Evolutionary conservation across 2,113 vertebrate species (phyloP).

Genomic region (Ascaphus truei): DNA sequence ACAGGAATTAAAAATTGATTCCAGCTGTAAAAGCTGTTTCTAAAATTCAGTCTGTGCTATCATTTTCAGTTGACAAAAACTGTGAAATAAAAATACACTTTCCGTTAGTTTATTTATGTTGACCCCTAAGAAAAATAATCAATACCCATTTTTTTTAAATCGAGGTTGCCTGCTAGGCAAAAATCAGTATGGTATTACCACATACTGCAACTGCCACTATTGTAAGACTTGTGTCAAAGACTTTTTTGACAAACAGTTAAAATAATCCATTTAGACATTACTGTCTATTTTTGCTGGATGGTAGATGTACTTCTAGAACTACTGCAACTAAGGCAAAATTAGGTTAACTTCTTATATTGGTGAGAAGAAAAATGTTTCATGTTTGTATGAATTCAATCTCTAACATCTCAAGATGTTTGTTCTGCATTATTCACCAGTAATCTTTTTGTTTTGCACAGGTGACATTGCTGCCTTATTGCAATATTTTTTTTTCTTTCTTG

Average conservation of each 20-base stretch:
- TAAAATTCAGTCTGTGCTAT: neutral
- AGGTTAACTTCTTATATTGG: neutral
- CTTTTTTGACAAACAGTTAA: constrained; percentile 4
- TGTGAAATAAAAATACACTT: neutral
- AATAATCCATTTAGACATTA: neutral
- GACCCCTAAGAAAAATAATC: constrained; percentile 15
- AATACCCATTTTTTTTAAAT: neutral
- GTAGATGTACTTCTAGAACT: constrained; percentile 8
- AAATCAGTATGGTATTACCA: neutral
- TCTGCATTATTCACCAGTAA: too few species aligned
- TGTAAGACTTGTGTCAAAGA: neutral
- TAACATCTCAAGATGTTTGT: too few species aligned
- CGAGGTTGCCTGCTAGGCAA: neutral
- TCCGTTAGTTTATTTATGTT: neutral
- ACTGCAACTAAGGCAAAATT: constrained; percentile 13
- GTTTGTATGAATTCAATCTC: too few species aligned
- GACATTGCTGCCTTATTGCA: too few species aligned
- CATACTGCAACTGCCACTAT: neutral
- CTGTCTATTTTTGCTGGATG: neutral
- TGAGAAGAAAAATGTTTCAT: too few species aligned
- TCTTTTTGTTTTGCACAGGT: too few species aligned
- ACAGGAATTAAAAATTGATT: too few species aligned
- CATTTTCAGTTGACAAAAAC: neutral
- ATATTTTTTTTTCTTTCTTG: too few species aligned
- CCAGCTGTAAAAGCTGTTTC: neutral